Percentiles rank a stretch among this genome's conserved stretches.
Evolutionary conservation across 2,888 invertebrate genomes (phyloP).

Genomic region (Drosophila meridiana): DNA sequence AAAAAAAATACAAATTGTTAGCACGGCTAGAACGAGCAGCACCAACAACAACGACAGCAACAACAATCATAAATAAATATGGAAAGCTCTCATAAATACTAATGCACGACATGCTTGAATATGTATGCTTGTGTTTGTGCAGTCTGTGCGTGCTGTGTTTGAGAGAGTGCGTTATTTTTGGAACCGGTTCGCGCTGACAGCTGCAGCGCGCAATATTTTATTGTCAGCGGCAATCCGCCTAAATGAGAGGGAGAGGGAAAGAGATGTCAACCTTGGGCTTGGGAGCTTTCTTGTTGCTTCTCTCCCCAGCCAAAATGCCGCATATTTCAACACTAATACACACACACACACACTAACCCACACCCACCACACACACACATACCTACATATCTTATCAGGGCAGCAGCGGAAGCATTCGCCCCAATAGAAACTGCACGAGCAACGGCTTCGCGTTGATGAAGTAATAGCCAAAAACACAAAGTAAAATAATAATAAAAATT

Average conservation of each 20-base stretch:
- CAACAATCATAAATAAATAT: slow-evolving; percentile 35
- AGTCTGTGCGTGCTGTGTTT: slow-evolving; percentile 22
- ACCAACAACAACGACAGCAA: slow-evolving; percentile 1
- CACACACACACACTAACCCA: background rate
- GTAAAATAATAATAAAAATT: slow-evolving; percentile 44
- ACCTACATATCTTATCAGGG: slow-evolving; percentile 59
- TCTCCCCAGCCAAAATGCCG: slow-evolving; percentile 5
- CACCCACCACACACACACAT: background rate
- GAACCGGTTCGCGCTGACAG: slow-evolving; percentile 69
- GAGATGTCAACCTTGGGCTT: slow-evolving; percentile 66
- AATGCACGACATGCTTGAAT: slow-evolving; percentile 1
- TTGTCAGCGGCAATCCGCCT: slow-evolving; percentile 27
- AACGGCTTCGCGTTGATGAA: slow-evolving; percentile 58
- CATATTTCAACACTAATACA: slow-evolving; percentile 18
- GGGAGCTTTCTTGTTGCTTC: slow-evolving; percentile 55
- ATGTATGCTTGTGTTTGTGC: slow-evolving; percentile 1
- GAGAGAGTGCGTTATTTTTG: slow-evolving; percentile 57
- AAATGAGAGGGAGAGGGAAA: slow-evolving; percentile 34
- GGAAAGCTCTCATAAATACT: slow-evolving; percentile 22
- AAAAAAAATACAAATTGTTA: slow-evolving; percentile 35
- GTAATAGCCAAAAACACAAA: slow-evolving; percentile 60
- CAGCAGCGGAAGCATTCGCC: slow-evolving; percentile 53
- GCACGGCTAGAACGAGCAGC: background rate
- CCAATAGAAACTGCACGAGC: slow-evolving; percentile 27
- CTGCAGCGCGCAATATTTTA: slow-evolving; percentile 56